These are phyloP conservation scores for Amblyraja radiata DNA, from an alignment of 2,797 vertebrate genomes.

Conservation along the genomic window DNA sequence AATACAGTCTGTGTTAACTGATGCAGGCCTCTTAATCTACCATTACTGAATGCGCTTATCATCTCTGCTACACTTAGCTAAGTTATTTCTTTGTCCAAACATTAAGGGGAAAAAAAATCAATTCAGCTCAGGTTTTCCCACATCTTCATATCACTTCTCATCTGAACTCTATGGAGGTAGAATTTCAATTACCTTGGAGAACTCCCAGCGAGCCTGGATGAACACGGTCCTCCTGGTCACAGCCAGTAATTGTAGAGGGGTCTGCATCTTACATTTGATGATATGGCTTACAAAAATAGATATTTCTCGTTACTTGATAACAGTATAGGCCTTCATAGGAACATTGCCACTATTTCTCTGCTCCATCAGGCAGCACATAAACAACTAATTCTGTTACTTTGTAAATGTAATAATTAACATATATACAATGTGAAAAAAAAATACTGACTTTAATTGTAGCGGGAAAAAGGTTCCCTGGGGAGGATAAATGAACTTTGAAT, in stretches of 20 bases:
- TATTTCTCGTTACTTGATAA: conserved; percentile 55
- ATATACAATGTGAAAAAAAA: conserved; percentile 35
- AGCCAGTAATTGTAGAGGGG: conserved; percentile 56
- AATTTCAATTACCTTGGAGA: conserved; percentile 55
- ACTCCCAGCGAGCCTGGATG: conserved; percentile 48
- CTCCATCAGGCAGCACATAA: conserved; percentile 16
- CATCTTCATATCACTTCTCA: conserved; percentile 58
- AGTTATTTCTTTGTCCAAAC: conserved; percentile 65
- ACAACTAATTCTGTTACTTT: conserved; percentile 37
- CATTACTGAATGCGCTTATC: conserved; percentile 62
- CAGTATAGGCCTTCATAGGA: conserved; percentile 48
- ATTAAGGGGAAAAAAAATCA: conserved; percentile 50
- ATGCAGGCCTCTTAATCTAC: conserved; percentile 61
- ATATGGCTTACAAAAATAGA: conserved; percentile 57
- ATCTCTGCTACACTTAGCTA: conserved; percentile 55
- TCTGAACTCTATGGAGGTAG: conserved; percentile 51
- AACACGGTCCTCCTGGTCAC: conserved; percentile 50
- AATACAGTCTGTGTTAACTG: conserved; percentile 57
- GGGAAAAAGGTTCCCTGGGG: conserved; percentile 33
- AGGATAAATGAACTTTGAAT: conserved; percentile 39
- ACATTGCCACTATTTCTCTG: conserved; percentile 44
- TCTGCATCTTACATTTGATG: conserved; percentile 58
- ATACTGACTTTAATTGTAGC: conserved; percentile 37
- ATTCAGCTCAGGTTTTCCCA: conserved; percentile 53
- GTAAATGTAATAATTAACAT: conserved; percentile 37